Evolutionary conservation across 1,140 invertebrate species (phyloP), one percentile per base, ranked within the genome.

Genomic region (Drosophila erecta): DNA sequence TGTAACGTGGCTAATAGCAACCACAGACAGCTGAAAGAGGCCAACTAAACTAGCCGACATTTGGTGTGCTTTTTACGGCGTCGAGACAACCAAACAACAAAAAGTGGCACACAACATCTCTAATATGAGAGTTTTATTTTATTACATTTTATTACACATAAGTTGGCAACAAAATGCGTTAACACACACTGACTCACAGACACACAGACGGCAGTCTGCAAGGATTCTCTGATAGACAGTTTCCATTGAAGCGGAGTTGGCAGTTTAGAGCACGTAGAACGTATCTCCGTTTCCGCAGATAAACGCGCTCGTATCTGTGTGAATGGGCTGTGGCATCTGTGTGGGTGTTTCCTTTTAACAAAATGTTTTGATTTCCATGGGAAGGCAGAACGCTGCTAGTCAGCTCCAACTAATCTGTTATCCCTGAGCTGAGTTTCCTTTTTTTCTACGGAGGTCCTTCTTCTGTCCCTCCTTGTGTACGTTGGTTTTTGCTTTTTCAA

Each of bases 71-170:
- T 81, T 81, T 77, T 81, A 81, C 62, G 64, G 65, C 43, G 49
- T 17, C 40, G 54, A 30, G 24, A 50, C 22, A 60, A 44, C 27
- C 17, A 35, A 56, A 43, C 30, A 20, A 27, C 56, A 51, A 66
- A 64, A 81, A 76, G 64, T 61, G 46, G 76, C 71, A 81, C 71
- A 81, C 58, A 86, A 73, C 79, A 79, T 79, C 79, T 86, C 78
- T 86, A 86, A 87, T 87, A 84, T 77, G 83, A 59, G 79, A 89
- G 75, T 84, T 86, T 86, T 83, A 87, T 87, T 87, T 87, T 89
- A 87, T 87, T 87, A 87, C 83, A 87, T 87, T 87, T 87, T 87
- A 87, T 89, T 83, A 71, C 84, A 83, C 67, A 89, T 72, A 87
- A 87, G 79, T 83, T 87, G 75, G 73, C 74, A 81, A 86, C 64